These are phyloP conservation scores for Uromys caudimaculatus DNA, from an alignment of 2,797 vertebrate genomes.

Conservation along the genomic window DNA sequence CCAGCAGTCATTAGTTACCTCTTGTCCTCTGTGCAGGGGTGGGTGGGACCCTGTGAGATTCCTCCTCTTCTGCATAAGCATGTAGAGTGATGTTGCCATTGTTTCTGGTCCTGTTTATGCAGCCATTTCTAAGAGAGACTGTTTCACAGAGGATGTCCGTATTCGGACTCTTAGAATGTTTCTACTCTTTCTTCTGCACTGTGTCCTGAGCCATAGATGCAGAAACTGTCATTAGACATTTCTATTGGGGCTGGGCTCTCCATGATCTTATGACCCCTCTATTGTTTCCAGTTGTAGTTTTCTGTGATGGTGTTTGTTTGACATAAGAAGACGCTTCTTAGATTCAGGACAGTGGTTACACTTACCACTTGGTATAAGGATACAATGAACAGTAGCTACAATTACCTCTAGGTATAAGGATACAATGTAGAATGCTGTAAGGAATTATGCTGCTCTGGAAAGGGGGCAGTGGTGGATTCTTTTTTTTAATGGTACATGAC, in stretches of 20 bases:
- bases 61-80: neutral
- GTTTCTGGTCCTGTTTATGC: neutral
- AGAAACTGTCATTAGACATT: neutral
- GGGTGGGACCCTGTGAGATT: neutral
- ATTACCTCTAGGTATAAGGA: neutral
- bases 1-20: too few species aligned
- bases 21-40: neutral
- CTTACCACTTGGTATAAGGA: neutral
- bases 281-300: neutral
- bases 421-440: neutral
- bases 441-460: neutral
- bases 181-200: neutral
- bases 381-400: too few species aligned
- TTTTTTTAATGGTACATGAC: neutral
- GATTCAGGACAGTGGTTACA: too few species aligned
- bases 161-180: too few species aligned
- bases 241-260: neutral
- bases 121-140: neutral
- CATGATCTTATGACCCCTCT: neutral
- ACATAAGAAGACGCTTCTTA: neutral
- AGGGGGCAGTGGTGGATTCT: too few species aligned
- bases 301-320: neutral
- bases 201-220: too few species aligned
- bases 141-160: neutral
- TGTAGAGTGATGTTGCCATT: neutral